Percentiles rank a stretch among this genome's conserved stretches.
Evolutionary conservation across 2,113 vertebrate species (phyloP).

Genomic region (Tiliqua scincoides): DNA sequence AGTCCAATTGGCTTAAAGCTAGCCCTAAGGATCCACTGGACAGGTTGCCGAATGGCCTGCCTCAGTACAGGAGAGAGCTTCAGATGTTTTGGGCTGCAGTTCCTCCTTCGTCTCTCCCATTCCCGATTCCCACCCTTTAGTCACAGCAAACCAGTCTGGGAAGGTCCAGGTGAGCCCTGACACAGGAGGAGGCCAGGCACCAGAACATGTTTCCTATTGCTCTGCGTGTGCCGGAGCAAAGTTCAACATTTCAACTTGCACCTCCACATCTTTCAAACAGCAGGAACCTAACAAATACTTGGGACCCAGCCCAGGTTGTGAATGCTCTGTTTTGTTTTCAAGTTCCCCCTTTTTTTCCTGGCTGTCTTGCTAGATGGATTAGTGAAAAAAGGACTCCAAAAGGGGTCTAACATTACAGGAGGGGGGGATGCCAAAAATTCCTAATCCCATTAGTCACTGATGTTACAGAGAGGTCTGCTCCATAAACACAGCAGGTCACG

Average conservation of each 20-base stretch:
- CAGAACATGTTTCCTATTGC: neutral
- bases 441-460: constrained; percentile 8
- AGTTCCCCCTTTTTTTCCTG: constrained; percentile 23
- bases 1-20: no score
- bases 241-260: constrained; percentile 7
- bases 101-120: no score
- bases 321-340: constrained; percentile 29
- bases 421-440: constrained; percentile 24
- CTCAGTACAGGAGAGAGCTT: no score
- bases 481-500: neutral
- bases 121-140: neutral
- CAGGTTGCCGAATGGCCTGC: no score
- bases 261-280: constrained; percentile 47
- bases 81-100: no score
- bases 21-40: no score
- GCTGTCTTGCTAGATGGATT: neutral
- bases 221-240: neutral
- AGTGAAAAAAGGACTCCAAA: constrained; percentile 7
- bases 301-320: constrained; percentile 40
- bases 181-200: no score
- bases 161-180: neutral
- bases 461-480: neutral
- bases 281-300: constrained; percentile 23
- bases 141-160: neutral
- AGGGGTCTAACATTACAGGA: neutral